These are phyloP conservation scores for Lacanobia wlatinum DNA, from an alignment of 2,888 invertebrate species.

Conservation along the genomic window DNA sequence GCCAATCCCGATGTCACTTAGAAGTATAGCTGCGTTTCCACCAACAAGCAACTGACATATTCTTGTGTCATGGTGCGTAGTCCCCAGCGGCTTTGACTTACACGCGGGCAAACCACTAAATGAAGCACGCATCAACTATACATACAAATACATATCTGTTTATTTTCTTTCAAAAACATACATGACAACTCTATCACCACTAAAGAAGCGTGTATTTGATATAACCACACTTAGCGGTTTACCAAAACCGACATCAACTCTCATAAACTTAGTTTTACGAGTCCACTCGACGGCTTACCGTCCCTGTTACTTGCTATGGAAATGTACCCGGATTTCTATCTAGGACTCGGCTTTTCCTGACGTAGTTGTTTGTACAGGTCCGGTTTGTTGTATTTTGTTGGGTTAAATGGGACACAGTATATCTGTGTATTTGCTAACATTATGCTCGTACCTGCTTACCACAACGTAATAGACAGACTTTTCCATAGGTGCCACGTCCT, in stretches of 20 bases:
- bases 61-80: no score
- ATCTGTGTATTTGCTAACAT: neutral
- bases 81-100: no score
- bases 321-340: constrained; percentile 47
- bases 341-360: constrained; percentile 49
- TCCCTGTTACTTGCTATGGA: constrained; percentile 48
- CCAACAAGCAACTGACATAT: no score
- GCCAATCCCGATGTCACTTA: no score
- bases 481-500: no score
- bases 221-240: constrained; percentile 7
- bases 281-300: constrained; percentile 27
- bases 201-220: neutral
- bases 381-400: constrained; percentile 10
- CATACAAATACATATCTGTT: no score
- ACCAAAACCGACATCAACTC: constrained; percentile 30
- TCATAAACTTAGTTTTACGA: constrained; percentile 61
- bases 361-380: neutral
- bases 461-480: no score
- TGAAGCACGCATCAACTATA: no score
- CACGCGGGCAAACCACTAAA: no score
- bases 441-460: no score
- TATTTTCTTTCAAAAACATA: neutral
- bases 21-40: no score
- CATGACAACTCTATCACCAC: neutral
- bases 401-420: constrained; percentile 25